These are phyloP conservation scores for Cataglyphis rosenhaueri DNA, from an alignment of 2,888 invertebrate genomes.

Conservation along the genomic window DNA sequence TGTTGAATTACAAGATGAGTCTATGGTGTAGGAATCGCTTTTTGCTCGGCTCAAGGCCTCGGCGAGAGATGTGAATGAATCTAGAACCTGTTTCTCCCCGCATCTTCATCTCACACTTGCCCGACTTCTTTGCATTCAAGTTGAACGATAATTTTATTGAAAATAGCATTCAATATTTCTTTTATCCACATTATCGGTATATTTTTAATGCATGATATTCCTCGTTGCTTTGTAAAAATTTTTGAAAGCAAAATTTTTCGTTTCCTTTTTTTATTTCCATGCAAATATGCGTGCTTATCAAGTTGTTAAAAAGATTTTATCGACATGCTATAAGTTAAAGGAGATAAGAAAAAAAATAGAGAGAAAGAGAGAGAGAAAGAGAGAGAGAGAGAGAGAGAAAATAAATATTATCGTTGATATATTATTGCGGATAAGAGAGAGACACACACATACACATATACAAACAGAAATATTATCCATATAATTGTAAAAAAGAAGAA, in stretches of 20 bases:
- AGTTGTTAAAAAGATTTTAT: not conserved
- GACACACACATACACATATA: not conserved
- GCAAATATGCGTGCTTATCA: not conserved
- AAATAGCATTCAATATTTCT: slow-evolving; percentile 45
- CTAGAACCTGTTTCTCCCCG: slow-evolving; percentile 82
- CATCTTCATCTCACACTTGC: slow-evolving; percentile 74
- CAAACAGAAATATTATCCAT: not conserved
- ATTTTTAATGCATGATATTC: no score
- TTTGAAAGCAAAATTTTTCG: not conserved
- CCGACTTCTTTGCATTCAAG: slow-evolving; percentile 68
- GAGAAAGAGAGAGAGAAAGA: not conserved
- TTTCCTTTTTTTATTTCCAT: not conserved
- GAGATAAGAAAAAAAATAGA: no score
- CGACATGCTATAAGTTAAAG: not conserved
- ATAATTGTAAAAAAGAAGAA: not conserved
- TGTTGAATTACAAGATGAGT: slow-evolving; percentile 65
- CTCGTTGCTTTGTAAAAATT: not conserved
- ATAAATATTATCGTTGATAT: not conserved
- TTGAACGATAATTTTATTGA: slow-evolving; percentile 68
- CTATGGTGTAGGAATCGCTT: slow-evolving; percentile 76
- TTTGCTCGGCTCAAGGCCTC: slow-evolving; percentile 80
- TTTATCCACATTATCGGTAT: not conserved
- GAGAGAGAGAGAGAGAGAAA: no score
- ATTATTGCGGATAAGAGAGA: not conserved
- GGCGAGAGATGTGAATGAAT: slow-evolving; percentile 83